A percentile compares a stretch with the other conserved stretches of the same genome.
These are phyloP conservation scores for Gastracanthus pulcherrimus DNA, from an alignment of 2,888 invertebrate genomes.

Conservation along the genomic window DNA sequence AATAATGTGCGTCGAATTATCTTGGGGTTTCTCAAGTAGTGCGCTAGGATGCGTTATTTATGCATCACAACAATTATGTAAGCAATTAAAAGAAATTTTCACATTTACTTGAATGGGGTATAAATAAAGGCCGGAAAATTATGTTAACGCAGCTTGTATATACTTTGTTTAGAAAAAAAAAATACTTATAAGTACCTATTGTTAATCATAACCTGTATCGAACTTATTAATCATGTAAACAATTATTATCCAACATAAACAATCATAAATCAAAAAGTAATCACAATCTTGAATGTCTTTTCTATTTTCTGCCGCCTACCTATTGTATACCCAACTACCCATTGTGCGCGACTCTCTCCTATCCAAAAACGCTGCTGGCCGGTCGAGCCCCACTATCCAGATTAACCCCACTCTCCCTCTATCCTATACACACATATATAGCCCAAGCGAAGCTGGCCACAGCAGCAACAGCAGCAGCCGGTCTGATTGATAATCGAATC, in stretches of 20 bases:
- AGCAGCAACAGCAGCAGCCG: not conserved
- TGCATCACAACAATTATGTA: too few species aligned
- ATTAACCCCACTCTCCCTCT: not conserved
- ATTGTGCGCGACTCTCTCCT: not conserved
- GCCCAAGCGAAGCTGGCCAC: too few species aligned
- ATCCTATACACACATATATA: not conserved
- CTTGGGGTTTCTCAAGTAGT: too few species aligned
- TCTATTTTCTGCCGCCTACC: not conserved
- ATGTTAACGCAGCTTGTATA: too few species aligned
- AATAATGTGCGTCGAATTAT: too few species aligned
- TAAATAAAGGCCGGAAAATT: too few species aligned
- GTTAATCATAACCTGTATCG: too few species aligned
- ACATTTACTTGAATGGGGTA: too few species aligned
- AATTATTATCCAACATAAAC: not conserved
- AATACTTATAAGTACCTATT: too few species aligned
- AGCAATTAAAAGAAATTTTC: too few species aligned
- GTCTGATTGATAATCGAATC: conserved; percentile 40
- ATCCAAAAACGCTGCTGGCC: not conserved
- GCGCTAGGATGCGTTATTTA: too few species aligned
- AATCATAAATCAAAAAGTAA: not conserved
- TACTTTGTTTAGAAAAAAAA: too few species aligned
- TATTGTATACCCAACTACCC: not conserved
- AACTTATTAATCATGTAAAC: not conserved
- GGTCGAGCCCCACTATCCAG: not conserved
- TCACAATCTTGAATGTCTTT: not conserved